Percentiles rank a stretch among this genome's conserved stretches.
phyloP scores from a whole-genome alignment of 2,797 vertebrate species.

The Otolemur crassicaudatus region DNA sequence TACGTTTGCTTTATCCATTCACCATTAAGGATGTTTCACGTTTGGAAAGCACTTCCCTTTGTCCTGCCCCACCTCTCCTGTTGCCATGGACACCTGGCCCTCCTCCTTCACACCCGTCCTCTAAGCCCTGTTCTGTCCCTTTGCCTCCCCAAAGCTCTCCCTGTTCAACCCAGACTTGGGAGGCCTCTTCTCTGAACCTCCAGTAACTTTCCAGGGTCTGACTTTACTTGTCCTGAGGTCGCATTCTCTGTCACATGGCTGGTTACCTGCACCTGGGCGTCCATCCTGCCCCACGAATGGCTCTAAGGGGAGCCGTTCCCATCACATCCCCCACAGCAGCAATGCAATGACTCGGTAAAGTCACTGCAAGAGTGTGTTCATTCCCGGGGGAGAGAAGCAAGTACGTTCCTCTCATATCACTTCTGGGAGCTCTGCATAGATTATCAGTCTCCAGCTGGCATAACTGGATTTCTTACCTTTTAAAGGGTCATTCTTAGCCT shows the following conservation, averaged over 20 bases:
- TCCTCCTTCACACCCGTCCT: neutral
- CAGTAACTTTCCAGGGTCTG: neutral
- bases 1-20: neutral
- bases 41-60: neutral
- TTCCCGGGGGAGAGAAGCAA: neutral
- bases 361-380: neutral
- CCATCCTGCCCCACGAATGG: neutral
- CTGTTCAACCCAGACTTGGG: neutral
- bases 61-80: neutral
- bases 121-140: neutral
- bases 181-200: neutral
- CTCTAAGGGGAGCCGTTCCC: neutral
- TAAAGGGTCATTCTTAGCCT: neutral
- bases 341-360: neutral
- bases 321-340: neutral
- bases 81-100: neutral
- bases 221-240: neutral
- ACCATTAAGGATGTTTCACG: neutral
- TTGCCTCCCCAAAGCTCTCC: neutral
- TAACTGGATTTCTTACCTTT: neutral
- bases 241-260: accelerated
- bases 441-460: neutral
- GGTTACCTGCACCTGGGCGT: neutral
- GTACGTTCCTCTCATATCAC: neutral
- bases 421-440: neutral